These are phyloP conservation scores for Lacerta bilineata DNA, from an alignment of 2,797 vertebrate species.

Conservation along the genomic window DNA sequence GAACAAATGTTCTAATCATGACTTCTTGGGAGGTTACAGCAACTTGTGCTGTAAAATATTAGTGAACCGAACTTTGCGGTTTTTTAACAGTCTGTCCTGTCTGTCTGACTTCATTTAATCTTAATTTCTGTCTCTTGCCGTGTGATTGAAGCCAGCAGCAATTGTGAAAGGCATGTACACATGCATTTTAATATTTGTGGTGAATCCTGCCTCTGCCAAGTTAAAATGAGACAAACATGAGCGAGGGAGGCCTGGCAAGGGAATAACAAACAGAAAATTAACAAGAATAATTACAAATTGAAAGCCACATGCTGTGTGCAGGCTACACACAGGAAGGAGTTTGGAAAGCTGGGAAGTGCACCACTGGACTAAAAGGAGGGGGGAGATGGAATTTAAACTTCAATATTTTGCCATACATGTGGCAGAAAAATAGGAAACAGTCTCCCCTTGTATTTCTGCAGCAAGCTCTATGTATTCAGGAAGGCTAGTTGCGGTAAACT, in stretches of 20 bases:
- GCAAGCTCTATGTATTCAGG: background rate
- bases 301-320: constrained; percentile 31
- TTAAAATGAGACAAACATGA: constrained; percentile 44
- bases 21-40: constrained; percentile 45
- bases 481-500: background rate
- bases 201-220: constrained; percentile 17
- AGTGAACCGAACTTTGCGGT: constrained; percentile 24
- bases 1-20: constrained; percentile 45
- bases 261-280: constrained; percentile 28
- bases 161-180: constrained; percentile 30
- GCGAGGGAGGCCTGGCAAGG: constrained; percentile 5
- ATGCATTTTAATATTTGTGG: constrained; percentile 37
- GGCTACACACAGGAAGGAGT: constrained; percentile 7
- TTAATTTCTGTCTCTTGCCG: constrained; percentile 36
- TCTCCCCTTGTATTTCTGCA: constrained; percentile 2
- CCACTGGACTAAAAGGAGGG: background rate
- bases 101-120: constrained; percentile 40
- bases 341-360: background rate
- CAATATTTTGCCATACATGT: background rate
- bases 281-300: constrained; percentile 30
- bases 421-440: background rate
- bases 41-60: constrained; percentile 46
- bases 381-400: background rate
- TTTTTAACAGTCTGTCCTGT: constrained; percentile 28
- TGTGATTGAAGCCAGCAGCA: constrained; percentile 41